Evolutionary conservation across 92 coral and sea anemone species (phyloP).

Genomic region (Porites cylindrica): DNA sequence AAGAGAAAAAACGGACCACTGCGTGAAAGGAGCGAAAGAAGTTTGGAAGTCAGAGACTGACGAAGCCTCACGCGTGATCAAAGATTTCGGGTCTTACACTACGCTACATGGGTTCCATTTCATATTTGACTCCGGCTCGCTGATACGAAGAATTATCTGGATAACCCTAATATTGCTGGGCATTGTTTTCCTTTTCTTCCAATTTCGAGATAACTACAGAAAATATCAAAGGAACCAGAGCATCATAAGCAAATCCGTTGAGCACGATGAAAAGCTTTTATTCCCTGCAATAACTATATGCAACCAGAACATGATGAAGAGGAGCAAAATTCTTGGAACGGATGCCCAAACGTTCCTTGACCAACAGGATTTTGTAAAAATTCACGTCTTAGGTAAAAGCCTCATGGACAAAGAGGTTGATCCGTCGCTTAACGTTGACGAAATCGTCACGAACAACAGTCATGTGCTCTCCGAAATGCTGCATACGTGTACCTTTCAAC

Average conservation of each 20-base stretch:
- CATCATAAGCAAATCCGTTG: slow-evolving; percentile 33
- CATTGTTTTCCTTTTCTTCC: slow-evolving; percentile 39
- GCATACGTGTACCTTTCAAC: slow-evolving; percentile 23
- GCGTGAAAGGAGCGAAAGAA: background rate
- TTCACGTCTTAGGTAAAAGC: slow-evolving; percentile 15
- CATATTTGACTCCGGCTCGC: slow-evolving; percentile 41
- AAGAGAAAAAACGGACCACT: background rate
- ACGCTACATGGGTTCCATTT: slow-evolving; percentile 81
- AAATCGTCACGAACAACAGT: slow-evolving; percentile 52
- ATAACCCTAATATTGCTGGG: slow-evolving; percentile 45
- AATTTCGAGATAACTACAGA: slow-evolving; percentile 42
- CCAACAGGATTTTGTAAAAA: slow-evolving; percentile 25
- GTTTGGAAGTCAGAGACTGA: slow-evolving; percentile 23
- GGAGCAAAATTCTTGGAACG: slow-evolving; percentile 66
- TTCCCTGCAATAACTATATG: slow-evolving; percentile 80
- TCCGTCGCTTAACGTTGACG: slow-evolving; percentile 43
- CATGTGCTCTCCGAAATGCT: slow-evolving; percentile 61
- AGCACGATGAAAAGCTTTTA: slow-evolving; percentile 20
- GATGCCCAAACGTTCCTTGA: slow-evolving; percentile 79
- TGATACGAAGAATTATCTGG: slow-evolving; percentile 65
- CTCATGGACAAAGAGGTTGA: background rate
- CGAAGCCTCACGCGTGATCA: slow-evolving; percentile 25
- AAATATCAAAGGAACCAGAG: slow-evolving; percentile 40
- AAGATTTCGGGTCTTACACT: slow-evolving; percentile 72
- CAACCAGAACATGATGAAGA: slow-evolving; percentile 75